Base-by-base conservation (phyloP, 1,140 invertebrate genomes). In the Drosophila neocordata region DNA sequence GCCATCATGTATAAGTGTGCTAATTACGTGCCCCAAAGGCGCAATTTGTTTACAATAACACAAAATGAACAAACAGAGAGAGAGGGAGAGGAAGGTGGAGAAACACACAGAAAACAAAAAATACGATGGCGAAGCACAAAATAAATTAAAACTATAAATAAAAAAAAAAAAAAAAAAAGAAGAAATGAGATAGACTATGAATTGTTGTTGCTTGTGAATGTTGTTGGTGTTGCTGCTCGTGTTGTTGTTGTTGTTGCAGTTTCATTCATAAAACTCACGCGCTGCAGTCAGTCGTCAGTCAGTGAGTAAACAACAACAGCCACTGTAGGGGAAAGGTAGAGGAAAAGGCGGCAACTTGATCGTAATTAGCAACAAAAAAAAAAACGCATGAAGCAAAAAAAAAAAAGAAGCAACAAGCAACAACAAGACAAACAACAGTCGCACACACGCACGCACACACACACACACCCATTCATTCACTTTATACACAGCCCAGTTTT, bases 1-100 rank as follows among this genome's bases (percentile, higher is more conserved):
- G 7, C 18, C 53, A 35, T 62, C 57, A 65, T 71, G 71, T 77
- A 74, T 80, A 84, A 84, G 81, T 84, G 81, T 85, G 82, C 82
- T 85, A 85, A 85, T 85, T 85, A 85, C 82, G 82, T 87, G 82
- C 78, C 41, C 73, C 82, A 87, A 82, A 85, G 82, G 74, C 82
- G 78, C 74, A 85, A 62, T 75, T 87, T 85, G 82, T 85, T 87
- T 87, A 87, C 75, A 81, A 65, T 73, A 73, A 74, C 41, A 60
- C 37, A 73, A 73, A 73, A 57, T 35, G 51, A 7, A 61, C 12
- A 59, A 22, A 48, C 56, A 48, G n/a, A 41, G 27, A 31, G 27
- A 31, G 27, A 31, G 27, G 7, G 27, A 31, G 27, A 31, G 27
- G 5, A 6, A 31, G 27, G 27, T 1, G 4, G 27, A 31, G 27